These are phyloP conservation scores for Myiopsitta monachus DNA, from an alignment of 2,113 vertebrate genomes.

Conservation along the genomic window DNA sequence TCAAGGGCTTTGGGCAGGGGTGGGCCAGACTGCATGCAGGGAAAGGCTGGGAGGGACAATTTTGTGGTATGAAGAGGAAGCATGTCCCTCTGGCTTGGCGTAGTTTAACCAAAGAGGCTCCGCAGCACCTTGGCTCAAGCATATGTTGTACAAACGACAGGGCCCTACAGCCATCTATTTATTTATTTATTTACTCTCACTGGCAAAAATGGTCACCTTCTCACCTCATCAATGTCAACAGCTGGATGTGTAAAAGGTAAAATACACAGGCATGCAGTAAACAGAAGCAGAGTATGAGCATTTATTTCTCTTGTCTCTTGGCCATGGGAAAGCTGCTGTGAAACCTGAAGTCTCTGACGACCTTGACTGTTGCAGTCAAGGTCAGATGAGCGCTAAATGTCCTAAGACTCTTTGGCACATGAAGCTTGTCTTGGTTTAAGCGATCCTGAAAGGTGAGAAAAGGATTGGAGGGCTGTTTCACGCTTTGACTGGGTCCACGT, in stretches of 20 bases:
- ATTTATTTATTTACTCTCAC: neutral
- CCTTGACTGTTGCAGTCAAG: constrained; percentile 47
- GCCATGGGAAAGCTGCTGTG: constrained; percentile 12
- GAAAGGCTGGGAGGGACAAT: neutral
- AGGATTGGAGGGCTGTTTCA: neutral
- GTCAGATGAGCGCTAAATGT: constrained; percentile 36
- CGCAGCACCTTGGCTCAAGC: neutral
- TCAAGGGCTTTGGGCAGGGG: neutral
- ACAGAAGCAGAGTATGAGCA: neutral
- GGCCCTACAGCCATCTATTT: neutral
- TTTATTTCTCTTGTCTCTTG: neutral
- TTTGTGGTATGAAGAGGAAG: neutral
- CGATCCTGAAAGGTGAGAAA: neutral
- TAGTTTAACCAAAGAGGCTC: neutral
- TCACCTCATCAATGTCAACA: constrained; percentile 6
- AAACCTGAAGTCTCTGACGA: constrained; percentile 43
- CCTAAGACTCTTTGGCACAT: neutral
- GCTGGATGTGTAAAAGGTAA: constrained; percentile 25
- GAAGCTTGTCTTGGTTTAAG: constrained; percentile 9
- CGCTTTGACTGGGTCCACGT: neutral
- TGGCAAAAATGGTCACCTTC: constrained; percentile 30
- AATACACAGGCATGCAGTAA: neutral
- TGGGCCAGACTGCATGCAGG: neutral
- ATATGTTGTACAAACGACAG: neutral
- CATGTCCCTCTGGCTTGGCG: fast-evolving